These are phyloP conservation scores for Abrostola tripartita DNA, from an alignment of 2,888 invertebrate genomes.

Conservation along the genomic window DNA sequence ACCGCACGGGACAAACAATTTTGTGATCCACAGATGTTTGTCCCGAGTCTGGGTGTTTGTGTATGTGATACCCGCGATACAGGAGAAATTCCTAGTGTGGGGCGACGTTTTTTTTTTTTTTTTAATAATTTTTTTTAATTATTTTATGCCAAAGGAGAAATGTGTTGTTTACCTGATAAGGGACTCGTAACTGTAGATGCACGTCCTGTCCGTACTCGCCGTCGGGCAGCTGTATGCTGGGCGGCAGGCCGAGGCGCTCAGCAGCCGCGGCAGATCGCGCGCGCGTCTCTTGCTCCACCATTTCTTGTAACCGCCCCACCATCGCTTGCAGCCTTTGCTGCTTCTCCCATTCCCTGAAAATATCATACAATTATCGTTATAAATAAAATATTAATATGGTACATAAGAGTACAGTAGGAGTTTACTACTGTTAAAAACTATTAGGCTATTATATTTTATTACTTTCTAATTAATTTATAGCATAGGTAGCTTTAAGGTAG, in stretches of 20 bases:
- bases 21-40: no score
- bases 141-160: neutral
- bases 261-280: conserved; percentile 85
- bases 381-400: neutral
- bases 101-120: no score
- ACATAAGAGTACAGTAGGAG: no score
- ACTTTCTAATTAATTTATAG: no score
- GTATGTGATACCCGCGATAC: no score
- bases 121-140: no score
- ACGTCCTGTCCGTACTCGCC: conserved; percentile 90
- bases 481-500: no score
- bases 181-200: conserved; percentile 89
- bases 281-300: conserved; percentile 86
- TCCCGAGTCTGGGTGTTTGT: no score
- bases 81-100: no score
- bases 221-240: conserved; percentile 90
- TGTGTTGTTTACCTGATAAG: conserved; percentile 86
- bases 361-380: conserved; percentile 18
- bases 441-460: no score
- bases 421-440: no score
- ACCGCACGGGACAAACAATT: no score
- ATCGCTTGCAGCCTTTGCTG: conserved; percentile 86
- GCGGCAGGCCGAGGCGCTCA: conserved; percentile 88
- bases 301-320: conserved; percentile 87
- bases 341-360: conserved; percentile 91